These are phyloP conservation scores for Lasioglossum pauxillum DNA, from an alignment of 2,888 invertebrate genomes.

Conservation along the genomic window DNA sequence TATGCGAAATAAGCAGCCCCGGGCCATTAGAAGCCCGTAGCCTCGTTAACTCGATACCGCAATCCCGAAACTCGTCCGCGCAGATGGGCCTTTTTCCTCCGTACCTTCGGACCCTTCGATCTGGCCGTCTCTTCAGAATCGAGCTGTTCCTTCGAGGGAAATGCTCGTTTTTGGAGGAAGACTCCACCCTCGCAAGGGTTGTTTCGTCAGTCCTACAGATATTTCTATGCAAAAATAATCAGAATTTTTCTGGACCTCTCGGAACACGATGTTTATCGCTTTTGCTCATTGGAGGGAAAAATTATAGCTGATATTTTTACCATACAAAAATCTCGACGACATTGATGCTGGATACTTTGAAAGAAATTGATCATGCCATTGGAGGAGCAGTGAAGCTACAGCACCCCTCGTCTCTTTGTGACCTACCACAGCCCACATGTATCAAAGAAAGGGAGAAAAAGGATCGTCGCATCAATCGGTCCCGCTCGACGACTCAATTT, in stretches of 20 bases:
- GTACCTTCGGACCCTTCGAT: slow-evolving; percentile 43
- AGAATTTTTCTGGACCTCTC: not conserved
- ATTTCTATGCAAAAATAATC: not conserved
- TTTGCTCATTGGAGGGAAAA: not conserved
- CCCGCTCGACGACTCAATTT: slow-evolving; percentile 8
- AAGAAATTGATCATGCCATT: not conserved
- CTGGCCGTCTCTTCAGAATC: slow-evolving; percentile 31
- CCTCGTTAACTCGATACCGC: slow-evolving; percentile 70
- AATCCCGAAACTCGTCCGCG: slow-evolving; percentile 61
- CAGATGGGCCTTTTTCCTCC: slow-evolving; percentile 62
- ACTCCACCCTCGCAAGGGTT: not conserved
- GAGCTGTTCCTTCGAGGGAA: slow-evolving; percentile 24
- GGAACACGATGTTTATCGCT: not conserved
- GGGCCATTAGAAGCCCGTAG: slow-evolving; percentile 69
- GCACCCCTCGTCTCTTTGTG: not conserved
- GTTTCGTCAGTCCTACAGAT: not conserved
- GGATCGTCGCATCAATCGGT: slow-evolving; percentile 11
- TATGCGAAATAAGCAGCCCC: slow-evolving; percentile 81
- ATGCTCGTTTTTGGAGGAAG: not conserved
- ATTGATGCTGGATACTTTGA: not conserved
- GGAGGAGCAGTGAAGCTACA: not conserved
- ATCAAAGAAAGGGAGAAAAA: not conserved
- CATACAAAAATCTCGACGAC: not conserved
- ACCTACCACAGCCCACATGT: not conserved
- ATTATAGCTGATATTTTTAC: not conserved